Evolutionary conservation across 64 coral and sea anemone genomes (phyloP).

Genomic region (Porites lutea): DNA sequence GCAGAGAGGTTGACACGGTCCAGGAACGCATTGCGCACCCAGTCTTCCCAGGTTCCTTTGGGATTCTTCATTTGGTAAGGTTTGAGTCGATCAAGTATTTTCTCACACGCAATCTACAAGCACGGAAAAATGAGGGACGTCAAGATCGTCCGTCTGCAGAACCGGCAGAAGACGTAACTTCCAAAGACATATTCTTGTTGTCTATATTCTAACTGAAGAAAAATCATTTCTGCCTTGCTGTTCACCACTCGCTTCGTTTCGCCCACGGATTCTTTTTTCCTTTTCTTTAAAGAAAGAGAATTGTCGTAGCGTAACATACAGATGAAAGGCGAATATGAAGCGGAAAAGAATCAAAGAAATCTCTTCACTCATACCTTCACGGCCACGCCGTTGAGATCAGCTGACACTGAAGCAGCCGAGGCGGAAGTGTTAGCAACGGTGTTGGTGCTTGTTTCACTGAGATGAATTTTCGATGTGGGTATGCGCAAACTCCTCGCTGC

Average conservation of each 20-base stretch:
- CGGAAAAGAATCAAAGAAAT: too few species aligned
- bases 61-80: conserved; percentile 80
- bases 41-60: conserved; percentile 89
- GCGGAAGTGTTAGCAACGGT: conserved; percentile 86
- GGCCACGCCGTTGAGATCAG: conserved; percentile 93
- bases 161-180: too few species aligned
- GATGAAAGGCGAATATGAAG: too few species aligned
- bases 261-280: too few species aligned
- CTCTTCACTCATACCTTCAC: conserved; percentile 56
- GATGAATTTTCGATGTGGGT: conserved; percentile 70
- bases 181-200: too few species aligned
- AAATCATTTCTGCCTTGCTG: too few species aligned
- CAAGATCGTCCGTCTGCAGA: too few species aligned
- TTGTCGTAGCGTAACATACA: too few species aligned
- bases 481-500: conserved; percentile 69
- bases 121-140: too few species aligned
- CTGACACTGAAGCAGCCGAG: conserved; percentile 77
- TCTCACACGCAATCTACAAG: conserved; percentile 79
- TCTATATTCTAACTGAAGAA: too few species aligned
- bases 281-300: too few species aligned
- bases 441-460: conserved; percentile 86
- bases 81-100: conserved; percentile 61
- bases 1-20: conserved; percentile 70
- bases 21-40: conserved; percentile 64
- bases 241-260: too few species aligned